A percentile compares a stretch with the other conserved stretches of the same genome.
phyloP scores from a whole-genome alignment of 2,113 vertebrate species.

The Glaucomys volans region DNA sequence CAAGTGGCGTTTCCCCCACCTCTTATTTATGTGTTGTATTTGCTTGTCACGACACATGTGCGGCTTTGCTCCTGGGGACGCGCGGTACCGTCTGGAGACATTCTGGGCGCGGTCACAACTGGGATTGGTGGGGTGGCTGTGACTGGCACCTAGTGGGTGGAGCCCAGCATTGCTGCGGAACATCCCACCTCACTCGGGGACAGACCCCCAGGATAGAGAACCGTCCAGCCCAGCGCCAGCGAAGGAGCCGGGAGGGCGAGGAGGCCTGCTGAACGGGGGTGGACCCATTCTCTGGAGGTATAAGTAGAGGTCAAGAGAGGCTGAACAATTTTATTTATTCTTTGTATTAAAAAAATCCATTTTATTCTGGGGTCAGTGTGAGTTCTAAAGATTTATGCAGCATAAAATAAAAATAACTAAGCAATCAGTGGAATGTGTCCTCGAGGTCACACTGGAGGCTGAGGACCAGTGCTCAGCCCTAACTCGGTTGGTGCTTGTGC shows the following conservation, averaged over 20 bases:
- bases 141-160: not conserved
- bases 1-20: not conserved
- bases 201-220: not conserved
- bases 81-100: not conserved
- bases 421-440: not conserved
- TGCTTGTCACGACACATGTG: not conserved
- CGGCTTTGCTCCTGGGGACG: not conserved
- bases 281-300: not conserved
- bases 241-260: not conserved
- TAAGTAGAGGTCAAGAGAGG: not conserved
- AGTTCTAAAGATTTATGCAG: not conserved
- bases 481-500: not conserved
- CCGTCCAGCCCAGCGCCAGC: no score
- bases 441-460: not conserved
- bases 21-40: not conserved
- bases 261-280: not conserved
- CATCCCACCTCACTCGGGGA: not conserved
- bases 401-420: constrained; percentile 18
- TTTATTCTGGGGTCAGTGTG: not conserved
- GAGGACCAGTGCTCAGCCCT: not conserved
- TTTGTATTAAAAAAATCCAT: not conserved
- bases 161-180: not conserved
- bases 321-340: not conserved
- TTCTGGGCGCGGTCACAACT: not conserved
- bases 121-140: not conserved